Evolutionary conservation across 2,888 invertebrate genomes (phyloP).

Genomic region (Drosophila diplacantha): DNA sequence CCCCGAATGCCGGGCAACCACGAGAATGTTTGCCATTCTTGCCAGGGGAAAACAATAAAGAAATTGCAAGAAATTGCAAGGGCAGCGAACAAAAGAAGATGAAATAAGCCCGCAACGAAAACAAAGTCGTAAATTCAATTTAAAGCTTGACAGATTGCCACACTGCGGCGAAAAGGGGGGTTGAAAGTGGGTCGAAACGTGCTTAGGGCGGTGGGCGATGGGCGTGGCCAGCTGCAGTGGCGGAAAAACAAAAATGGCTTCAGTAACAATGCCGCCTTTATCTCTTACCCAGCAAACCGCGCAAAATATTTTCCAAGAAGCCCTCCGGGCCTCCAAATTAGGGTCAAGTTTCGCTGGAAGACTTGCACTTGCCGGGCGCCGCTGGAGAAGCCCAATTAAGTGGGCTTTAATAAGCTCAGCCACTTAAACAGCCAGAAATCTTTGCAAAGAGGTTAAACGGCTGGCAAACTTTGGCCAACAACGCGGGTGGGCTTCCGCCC

Average conservation of each 20-base stretch:
- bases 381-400: constrained; percentile 55
- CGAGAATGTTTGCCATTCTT: constrained; percentile 56
- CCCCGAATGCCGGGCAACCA: constrained; percentile 12
- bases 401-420: constrained; percentile 64
- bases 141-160: constrained; percentile 76
- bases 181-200: background rate
- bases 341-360: constrained; percentile 58
- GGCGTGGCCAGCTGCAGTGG: constrained; percentile 26
- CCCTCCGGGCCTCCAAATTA: constrained; percentile 45
- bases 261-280: constrained; percentile 41
- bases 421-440: constrained; percentile 68
- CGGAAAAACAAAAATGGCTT: constrained; percentile 51
- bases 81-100: constrained; percentile 43
- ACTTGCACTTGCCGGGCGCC: constrained; percentile 40
- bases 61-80: constrained; percentile 44
- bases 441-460: constrained; percentile 61
- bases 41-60: constrained; percentile 55
- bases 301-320: constrained; percentile 51
- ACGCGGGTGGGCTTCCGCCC: constrained; percentile 7
- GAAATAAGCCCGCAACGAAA: constrained; percentile 69
- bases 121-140: constrained; percentile 75
- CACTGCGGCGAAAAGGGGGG: constrained; percentile 43
- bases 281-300: constrained; percentile 34
- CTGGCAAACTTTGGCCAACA: constrained; percentile 34
- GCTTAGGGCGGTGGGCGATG: constrained; percentile 17